These are phyloP conservation scores for Antigone vipio DNA, from an alignment of 2,113 vertebrate species.

Conservation along the genomic window DNA sequence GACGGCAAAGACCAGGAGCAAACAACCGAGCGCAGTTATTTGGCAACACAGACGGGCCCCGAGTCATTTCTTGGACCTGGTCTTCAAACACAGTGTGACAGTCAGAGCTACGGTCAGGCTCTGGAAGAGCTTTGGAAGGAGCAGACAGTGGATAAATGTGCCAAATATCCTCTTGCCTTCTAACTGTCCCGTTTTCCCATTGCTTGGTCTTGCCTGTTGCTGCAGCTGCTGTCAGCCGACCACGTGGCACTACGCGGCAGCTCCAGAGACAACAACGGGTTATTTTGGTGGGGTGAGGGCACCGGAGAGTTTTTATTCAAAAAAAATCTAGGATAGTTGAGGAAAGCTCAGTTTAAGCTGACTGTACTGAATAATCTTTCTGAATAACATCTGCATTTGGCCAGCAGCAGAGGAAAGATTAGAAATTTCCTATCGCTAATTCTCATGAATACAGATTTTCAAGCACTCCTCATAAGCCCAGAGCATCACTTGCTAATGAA, in stretches of 20 bases:
- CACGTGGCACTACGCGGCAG: neutral
- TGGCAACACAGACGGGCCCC: neutral
- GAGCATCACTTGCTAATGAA: neutral
- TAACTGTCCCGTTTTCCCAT: fast-evolving
- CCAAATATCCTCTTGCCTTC: neutral
- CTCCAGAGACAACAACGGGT: neutral
- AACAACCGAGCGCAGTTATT: neutral
- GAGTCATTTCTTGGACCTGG: neutral
- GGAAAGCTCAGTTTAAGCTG: neutral
- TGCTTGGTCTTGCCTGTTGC: neutral
- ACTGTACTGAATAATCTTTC: neutral
- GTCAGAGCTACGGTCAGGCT: neutral
- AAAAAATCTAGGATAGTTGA: neutral
- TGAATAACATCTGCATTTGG: neutral
- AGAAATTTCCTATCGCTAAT: neutral
- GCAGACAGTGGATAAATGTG: neutral
- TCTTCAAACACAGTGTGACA: neutral
- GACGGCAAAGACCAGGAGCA: neutral
- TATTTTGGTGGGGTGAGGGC: neutral
- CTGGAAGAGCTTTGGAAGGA: neutral
- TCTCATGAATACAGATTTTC: neutral
- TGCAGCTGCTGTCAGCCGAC: neutral
- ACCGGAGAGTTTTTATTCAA: neutral
- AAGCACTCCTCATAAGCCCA: neutral
- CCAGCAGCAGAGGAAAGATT: neutral